Percentiles rank a stretch among this genome's conserved stretches.
phyloP scores from a whole-genome alignment of 2,888 invertebrate species.

The Adelphocoris suturalis region DNA sequence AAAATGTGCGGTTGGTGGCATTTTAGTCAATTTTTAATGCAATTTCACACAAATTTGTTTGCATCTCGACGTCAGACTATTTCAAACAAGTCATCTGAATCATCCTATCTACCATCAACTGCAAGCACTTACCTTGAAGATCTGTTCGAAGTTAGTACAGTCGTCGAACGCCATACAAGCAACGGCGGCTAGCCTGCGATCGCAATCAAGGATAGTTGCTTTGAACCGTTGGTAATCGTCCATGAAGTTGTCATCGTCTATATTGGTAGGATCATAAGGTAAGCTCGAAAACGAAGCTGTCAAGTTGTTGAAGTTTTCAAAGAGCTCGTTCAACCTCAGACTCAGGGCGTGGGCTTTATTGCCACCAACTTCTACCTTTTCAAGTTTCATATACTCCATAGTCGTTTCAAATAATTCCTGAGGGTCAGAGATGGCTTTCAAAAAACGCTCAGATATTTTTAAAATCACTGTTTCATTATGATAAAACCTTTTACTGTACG shows the following conservation, averaged over 20 bases:
- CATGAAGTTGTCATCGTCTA: constrained; percentile 84
- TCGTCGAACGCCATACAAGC: constrained; percentile 91
- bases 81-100: too few species aligned
- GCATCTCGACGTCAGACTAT: too few species aligned
- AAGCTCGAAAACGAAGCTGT: constrained; percentile 80
- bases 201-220: constrained; percentile 84
- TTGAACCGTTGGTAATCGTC: constrained; percentile 82
- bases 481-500: too few species aligned
- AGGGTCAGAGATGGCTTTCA: constrained; percentile 47
- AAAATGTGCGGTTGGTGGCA: too few species aligned
- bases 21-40: too few species aligned
- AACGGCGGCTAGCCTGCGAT: constrained; percentile 88
- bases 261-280: constrained; percentile 87
- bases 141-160: constrained; percentile 84
- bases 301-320: constrained; percentile 78
- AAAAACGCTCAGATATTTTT: too few species aligned
- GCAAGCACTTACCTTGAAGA: constrained; percentile 81
- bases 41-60: too few species aligned
- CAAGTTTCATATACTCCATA: constrained; percentile 90
- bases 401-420: constrained; percentile 87
- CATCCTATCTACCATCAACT: not conserved
- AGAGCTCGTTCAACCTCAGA: constrained; percentile 79
- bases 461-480: too few species aligned
- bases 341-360: constrained; percentile 83
- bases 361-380: constrained; percentile 90